A percentile compares a stretch with the other conserved stretches of the same genome.
phyloP scores from a whole-genome alignment of 2,888 invertebrate species.

The Junonia oenone region DNA sequence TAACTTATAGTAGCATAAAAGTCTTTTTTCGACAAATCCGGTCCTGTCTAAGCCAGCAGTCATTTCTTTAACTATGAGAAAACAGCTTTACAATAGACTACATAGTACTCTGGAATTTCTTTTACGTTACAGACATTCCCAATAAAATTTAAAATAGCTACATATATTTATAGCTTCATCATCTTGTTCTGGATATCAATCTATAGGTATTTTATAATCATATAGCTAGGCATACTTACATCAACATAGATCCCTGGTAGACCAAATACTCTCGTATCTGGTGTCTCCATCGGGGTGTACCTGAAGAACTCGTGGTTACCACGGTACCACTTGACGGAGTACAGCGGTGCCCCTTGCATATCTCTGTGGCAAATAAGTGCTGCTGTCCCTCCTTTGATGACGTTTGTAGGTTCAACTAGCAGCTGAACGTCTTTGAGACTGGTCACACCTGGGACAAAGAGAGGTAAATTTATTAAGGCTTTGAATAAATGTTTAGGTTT shows the following conservation, averaged over 20 bases:
- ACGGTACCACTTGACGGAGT: conserved; percentile 93
- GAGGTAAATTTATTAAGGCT: background rate
- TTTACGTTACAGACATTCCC: too few species aligned
- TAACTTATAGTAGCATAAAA: too few species aligned
- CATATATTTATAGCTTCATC: too few species aligned
- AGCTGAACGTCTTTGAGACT: conserved; percentile 86
- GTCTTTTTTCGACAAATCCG: too few species aligned
- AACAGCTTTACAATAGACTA: too few species aligned
- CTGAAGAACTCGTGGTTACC: conserved; percentile 91
- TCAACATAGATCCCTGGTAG: conserved; percentile 88
- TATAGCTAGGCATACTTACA: too few species aligned
- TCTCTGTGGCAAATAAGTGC: conserved; percentile 87
- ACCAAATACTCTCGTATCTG: conserved; percentile 86
- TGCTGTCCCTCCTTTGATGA: conserved; percentile 83
- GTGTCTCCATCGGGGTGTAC: conserved; percentile 87
- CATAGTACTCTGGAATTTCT: too few species aligned
- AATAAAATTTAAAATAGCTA: too few species aligned
- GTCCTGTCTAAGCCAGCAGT: too few species aligned
- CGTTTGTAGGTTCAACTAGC: conserved; percentile 84
- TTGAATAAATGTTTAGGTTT: background rate
- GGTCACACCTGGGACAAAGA: conserved; percentile 71
- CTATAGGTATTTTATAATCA: too few species aligned
- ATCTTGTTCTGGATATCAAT: too few species aligned
- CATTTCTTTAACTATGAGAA: too few species aligned
- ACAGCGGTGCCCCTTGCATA: conserved; percentile 86